Evolutionary conservation across 2,888 invertebrate genomes (phyloP).

Genomic region (Sylvicola fuscatus): DNA sequence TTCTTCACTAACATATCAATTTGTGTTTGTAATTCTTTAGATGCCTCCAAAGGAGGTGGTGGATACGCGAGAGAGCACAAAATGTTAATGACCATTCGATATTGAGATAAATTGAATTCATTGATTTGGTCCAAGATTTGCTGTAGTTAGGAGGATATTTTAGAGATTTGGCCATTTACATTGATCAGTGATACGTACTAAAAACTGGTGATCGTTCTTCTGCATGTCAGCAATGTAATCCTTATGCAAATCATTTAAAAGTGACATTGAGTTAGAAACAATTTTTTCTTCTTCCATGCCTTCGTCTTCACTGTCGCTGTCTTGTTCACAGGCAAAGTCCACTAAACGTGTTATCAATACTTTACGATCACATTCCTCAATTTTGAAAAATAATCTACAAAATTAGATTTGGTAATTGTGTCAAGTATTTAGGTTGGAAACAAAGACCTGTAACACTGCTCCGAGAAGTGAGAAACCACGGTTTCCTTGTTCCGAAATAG

Average conservation of each 20-base stretch:
- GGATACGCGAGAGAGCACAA: conserved; percentile 51
- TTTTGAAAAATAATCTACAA: conserved; percentile 17
- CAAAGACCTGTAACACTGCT: conserved; percentile 30
- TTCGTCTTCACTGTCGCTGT: not conserved
- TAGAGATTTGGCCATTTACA: too few relatives aligned
- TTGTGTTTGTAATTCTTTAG: conserved; percentile 46
- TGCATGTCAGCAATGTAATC: conserved; percentile 18
- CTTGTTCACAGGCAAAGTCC: conserved; percentile 4
- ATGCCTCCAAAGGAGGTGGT: conserved; percentile 21
- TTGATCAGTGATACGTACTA: too few relatives aligned
- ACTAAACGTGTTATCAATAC: conserved; percentile 15
- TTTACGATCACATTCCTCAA: conserved; percentile 18
- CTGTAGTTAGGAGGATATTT: conserved; percentile 15
- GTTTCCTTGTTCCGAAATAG: conserved; percentile 31
- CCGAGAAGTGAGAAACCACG: conserved; percentile 33
- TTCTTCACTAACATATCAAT: conserved; percentile 71
- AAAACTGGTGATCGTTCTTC: conserved; percentile 19
- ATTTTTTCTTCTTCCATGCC: too few relatives aligned
- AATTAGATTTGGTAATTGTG: too few relatives aligned
- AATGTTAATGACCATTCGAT: conserved; percentile 56
- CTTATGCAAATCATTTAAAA: conserved; percentile 17
- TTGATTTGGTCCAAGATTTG: conserved; percentile 55
- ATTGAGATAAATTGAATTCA: conserved; percentile 48
- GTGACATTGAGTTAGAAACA: conserved; percentile 13
- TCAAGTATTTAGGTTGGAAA: too few relatives aligned